Conservation (phyloP, 2,797 vertebrate species). For the Sebastes melanostomus region DNA sequence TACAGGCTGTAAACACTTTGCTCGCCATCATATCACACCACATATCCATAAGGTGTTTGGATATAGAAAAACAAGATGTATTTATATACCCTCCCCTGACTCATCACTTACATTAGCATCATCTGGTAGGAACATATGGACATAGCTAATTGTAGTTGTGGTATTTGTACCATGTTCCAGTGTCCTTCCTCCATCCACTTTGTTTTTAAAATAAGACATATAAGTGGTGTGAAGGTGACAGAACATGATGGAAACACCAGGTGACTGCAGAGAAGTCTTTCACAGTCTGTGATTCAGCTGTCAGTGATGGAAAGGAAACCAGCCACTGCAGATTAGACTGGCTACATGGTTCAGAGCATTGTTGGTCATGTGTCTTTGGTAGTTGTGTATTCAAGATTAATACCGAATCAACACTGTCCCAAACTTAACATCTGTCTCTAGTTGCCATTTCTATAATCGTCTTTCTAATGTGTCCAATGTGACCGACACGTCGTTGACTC, state of each 20-base stretch:
- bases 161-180: not conserved
- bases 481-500: not conserved
- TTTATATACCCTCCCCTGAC: not conserved
- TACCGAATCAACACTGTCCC: not conserved
- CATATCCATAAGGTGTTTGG: constrained; percentile 9
- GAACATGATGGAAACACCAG: not conserved
- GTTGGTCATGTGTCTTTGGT: not conserved
- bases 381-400: not conserved
- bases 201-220: not conserved
- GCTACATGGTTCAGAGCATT: not conserved
- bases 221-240: not conserved
- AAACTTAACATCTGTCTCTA: not conserved
- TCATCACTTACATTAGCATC: not conserved
- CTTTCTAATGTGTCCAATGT: not conserved
- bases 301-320: not conserved
- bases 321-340: constrained; percentile 3
- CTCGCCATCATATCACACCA: not conserved
- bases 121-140: constrained; percentile 9
- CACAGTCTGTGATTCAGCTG: constrained; percentile 16
- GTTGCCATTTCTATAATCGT: not conserved
- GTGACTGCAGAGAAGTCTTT: constrained; percentile 17
- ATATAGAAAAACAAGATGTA: not conserved
- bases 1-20: constrained; percentile 20
- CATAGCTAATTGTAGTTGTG: not conserved
- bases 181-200: not conserved